Base-by-base conservation (phyloP, 1,140 invertebrate species). In the Onthophagus taurus region DNA sequence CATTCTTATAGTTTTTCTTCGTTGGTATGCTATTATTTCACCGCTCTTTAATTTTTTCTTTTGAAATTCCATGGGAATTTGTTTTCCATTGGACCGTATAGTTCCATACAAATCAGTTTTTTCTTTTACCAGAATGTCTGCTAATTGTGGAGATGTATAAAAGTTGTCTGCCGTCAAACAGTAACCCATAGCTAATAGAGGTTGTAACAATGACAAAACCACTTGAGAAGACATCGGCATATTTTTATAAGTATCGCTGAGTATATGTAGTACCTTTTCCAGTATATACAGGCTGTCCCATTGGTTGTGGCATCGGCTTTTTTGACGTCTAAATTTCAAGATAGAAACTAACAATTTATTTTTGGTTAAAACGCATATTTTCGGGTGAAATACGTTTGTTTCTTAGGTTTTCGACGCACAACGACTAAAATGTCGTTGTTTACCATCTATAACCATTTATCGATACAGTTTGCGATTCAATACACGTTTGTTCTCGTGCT, bases 131-230 rank as follows among this genome's bases (percentile, higher is more conserved):
- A 17, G 16, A 31, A 4, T 12, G 44, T 44, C 29, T 13, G 45
- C 31, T 2, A 47, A 19, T 33, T 47, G 26, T 20, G 39, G 29
- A 3, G 26, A 47, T 16, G 6, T 48, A 16, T 45, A 48, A 43
- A 33, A 47, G 35, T 47, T 47, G 18, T 47, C 45, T 12, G 24
- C 44, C 1, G 45, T 47, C 5, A 47, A 3, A 14, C 30, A 31
- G 30, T 31, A 31, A 4, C 30, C 30, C n/a, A 5, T 4, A n/a
- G n/a, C 30, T 31, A 31, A 31, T 5, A 31, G 16, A 4, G 4
- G 4, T 31, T 21, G 31, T 3, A 19, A 2, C 29, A 47, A 23
- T 9, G 20, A 26, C 47, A 48, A 6, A 11, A 45, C 42, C 6
- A 45, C 26, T 30, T 48, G 47, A 7, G 36, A 35, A 9, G 43